Conservation (phyloP, 2,113 vertebrate genomes). For the Heterocephalus glaber region DNA sequence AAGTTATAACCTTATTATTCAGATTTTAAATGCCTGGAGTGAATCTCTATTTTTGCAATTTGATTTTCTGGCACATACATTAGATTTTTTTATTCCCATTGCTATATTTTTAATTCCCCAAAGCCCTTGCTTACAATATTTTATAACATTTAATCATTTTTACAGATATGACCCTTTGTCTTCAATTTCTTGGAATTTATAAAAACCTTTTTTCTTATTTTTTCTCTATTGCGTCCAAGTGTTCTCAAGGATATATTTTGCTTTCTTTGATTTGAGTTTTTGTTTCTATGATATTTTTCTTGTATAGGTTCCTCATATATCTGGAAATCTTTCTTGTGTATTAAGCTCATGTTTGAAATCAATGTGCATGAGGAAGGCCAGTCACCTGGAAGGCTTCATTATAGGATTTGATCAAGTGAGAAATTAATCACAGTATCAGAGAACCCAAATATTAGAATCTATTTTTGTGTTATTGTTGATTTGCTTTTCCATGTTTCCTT, state of each 20-base stretch:
- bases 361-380: not conserved
- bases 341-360: not conserved
- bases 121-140: not conserved
- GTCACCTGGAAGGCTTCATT: not conserved
- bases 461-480: not conserved
- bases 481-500: not conserved
- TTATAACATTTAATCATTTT: not conserved
- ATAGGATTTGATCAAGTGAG: fast-evolving
- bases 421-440: too few species aligned
- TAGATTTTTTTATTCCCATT: not conserved
- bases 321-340: not conserved
- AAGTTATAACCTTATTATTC: not conserved
- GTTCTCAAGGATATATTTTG: not conserved
- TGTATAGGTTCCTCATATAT: not conserved
- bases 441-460: not conserved
- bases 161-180: not conserved
- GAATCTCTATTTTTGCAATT: not conserved
- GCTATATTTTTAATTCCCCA: not conserved
- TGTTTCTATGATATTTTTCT: not conserved
- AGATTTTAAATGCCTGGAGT: not conserved
- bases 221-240: not conserved
- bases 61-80: not conserved
- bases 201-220: not conserved
- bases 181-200: not conserved
- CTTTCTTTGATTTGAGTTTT: not conserved